Base-by-base conservation (phyloP, 2,113 vertebrate species). In the Alethe castanea region DNA sequence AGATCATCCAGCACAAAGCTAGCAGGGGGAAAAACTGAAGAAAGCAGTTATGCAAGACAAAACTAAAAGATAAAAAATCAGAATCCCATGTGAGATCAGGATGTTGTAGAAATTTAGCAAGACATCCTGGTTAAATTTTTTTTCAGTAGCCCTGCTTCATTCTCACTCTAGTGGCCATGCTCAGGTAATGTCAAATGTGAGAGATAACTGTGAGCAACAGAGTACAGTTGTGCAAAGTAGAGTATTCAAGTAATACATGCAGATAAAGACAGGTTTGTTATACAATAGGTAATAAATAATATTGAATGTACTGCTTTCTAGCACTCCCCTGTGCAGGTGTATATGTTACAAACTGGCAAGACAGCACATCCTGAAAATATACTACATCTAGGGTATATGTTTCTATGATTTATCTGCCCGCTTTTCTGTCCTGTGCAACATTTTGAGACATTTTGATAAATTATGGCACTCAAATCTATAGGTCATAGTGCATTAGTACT, bases 381-480 rank as follows among this genome's bases (percentile, higher is more conserved):
- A 48, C 44, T 42, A 25, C 59, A 78, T 19, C 14, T 67, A 67
- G 28, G 69, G 28, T 74, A 19, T 60, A 84, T 35, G 31, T 74
- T 94, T 64, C 42, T 83, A 6, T 92, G 85, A 96, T 94, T 95
- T 94, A 91, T 89, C 61, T 81, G 19, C 0, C 0, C 5, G 9
- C 47, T 81, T 67, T 95, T 88, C 44, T 74, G 42, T 71, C 61
- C 20, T 40, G 36, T 83, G 77, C 59, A 88, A 70, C 44, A 83
- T 48, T 92, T 87, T 7, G 31, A 94, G 52, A 74, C 40, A 60
- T 62, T 82, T 95, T 93, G 71, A 56, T 95, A 93, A 92, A 84
- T 90, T 81, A 94, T 50, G 36, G 28, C 53, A 40, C 40, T 92
- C 64, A 90, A 64, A 88, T 28, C 38, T 54, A 74, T 90, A 74